Percentiles rank a stretch among this genome's conserved stretches.
Conservation (phyloP, 2,797 vertebrate species). For the Danio tinwini region DNA sequence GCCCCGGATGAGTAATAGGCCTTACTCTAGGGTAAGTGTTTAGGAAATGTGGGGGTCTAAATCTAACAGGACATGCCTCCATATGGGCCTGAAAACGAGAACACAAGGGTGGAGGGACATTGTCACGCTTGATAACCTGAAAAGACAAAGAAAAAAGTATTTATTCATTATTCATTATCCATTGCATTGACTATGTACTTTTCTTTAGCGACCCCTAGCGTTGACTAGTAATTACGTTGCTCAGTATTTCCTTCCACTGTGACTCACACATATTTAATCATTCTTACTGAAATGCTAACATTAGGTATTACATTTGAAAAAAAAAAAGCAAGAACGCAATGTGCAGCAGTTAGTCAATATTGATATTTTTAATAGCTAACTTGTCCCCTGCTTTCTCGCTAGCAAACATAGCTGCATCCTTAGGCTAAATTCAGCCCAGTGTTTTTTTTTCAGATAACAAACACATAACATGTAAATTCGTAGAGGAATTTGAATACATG, state of each 20-base stretch:
- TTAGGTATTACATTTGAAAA: neutral
- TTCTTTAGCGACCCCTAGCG: conserved; percentile 73
- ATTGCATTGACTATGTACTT: conserved; percentile 1
- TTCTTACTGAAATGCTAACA: neutral
- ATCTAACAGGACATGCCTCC: conserved; percentile 68
- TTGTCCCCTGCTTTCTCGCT: conserved; percentile 62
- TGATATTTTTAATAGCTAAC: conserved; percentile 73
- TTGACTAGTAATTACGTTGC: neutral
- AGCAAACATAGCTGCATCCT: conserved; percentile 56
- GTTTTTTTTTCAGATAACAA: conserved; percentile 1
- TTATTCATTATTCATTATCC: neutral
- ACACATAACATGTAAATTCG: neutral
- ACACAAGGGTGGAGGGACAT: conserved; percentile 57
- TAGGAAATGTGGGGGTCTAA: conserved; percentile 53
- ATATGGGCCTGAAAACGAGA: conserved; percentile 76
- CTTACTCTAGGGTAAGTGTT: conserved; percentile 54
- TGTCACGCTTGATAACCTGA: conserved; percentile 54
- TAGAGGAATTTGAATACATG: conserved; percentile 13
- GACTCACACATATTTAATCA: neutral
- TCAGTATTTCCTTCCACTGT: neutral
- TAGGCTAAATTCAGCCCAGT: conserved; percentile 57
- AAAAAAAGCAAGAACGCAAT: conserved; percentile 3
- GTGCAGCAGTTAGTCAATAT: conserved; percentile 77
- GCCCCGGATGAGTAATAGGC: conserved; percentile 53
- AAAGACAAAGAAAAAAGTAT: neutral